phyloP scores from a whole-genome alignment of 2,113 vertebrate species.

The Lonchura striata region DNA sequence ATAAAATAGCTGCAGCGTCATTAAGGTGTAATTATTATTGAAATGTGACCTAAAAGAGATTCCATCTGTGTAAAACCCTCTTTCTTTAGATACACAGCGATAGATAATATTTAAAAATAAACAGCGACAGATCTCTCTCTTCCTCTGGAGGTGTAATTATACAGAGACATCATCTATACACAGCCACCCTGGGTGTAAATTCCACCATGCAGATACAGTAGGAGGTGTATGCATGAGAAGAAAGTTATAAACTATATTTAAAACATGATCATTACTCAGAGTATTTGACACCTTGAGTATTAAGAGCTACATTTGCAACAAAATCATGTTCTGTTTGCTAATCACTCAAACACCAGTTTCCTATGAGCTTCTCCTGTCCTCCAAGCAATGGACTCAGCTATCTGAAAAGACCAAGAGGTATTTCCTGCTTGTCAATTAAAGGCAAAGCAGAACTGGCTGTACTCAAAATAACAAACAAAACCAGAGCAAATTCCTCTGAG shows the following conservation, averaged over 20 bases:
- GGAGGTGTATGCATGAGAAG: background rate
- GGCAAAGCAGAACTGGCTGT: background rate
- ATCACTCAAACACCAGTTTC: background rate
- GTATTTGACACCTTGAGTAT: constrained; percentile 1
- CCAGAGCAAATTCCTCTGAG: background rate
- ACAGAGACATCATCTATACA: background rate
- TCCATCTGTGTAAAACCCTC: background rate
- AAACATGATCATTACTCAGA: constrained; percentile 18
- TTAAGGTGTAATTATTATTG: constrained; percentile 14
- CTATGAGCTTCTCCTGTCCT: background rate
- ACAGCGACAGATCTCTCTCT: constrained; percentile 12
- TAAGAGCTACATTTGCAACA: background rate
- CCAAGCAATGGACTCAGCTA: background rate
- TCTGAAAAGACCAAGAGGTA: background rate
- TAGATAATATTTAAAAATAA: background rate
- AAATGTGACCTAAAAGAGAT: background rate
- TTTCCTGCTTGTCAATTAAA: constrained; percentile 22
- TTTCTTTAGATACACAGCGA: background rate
- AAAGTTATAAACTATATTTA: constrained; percentile 47
- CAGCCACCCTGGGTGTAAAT: background rate
- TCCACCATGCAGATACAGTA: background rate
- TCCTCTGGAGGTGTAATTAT: constrained; percentile 55
- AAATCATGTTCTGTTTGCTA: background rate
- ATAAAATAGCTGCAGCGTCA: background rate
- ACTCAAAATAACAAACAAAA: constrained; percentile 32